Evolutionary conservation across 2,797 vertebrate species (phyloP), one percentile per base, ranked within the genome.

Genomic region (Cossypha heuglini): DNA sequence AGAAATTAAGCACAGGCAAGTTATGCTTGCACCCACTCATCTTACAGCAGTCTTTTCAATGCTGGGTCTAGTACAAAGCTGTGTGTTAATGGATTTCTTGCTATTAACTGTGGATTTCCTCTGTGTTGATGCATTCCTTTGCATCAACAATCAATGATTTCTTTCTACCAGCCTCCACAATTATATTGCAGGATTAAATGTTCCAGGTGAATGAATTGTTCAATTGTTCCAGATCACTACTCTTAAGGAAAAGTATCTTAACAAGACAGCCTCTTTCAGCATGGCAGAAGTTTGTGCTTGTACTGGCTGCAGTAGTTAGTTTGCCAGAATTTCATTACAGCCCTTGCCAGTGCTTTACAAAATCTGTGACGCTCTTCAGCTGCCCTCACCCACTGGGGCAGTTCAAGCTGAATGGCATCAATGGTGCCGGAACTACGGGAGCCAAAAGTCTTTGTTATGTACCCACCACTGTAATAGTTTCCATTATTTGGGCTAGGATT

Each of bases 381-480:
- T 79, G 95, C 81, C 61, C 96, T 95, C 43, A 96, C 94, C 96
- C 96, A 93, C 43, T 93, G 96, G 5, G 94, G 95, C 20, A 97
- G 72, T 24, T 97, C 96, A 62, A 97, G 93, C 72, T 97, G 97
- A 95, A 97, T 94, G 46, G 96, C 97, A 75, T 97, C 96, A 45
- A 93, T 3, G 0, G 81, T 84, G 28, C 96, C 96, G 57, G 87
- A 93, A 72, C 25, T 51, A n/a, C 5, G 14, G 33, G 97, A 97
- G 51, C 96, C 96, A 77, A 96, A 96, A 54, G 46, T 95, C 83
- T 92, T 92, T 13, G 62, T 94, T 76, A 97, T 94, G 66, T 96
- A 96, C 26, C 96, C 96, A 28, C 96, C 96, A 16, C 67, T 95
- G 7, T 97, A 97, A 71, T 97, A 97, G 61, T 40, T 96, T 33